A percentile compares a stretch with the other conserved stretches of the same genome.
Evolutionary conservation across 2,888 invertebrate species (phyloP).

Genomic region (Trichopoda pennipes): DNA sequence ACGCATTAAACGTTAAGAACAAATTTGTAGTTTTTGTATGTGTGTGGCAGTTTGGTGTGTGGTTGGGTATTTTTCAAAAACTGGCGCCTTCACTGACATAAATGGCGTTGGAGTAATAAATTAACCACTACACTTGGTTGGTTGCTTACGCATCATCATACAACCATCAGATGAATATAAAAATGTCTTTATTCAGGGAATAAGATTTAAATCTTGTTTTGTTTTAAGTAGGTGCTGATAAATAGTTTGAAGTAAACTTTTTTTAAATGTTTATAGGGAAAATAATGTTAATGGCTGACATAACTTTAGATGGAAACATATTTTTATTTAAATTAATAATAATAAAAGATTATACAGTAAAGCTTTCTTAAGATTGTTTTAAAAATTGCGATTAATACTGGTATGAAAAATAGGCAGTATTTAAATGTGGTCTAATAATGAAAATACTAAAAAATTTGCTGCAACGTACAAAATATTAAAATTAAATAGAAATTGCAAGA

Average conservation of each 20-base stretch:
- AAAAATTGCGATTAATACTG: too few relatives aligned
- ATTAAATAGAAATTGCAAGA: too few relatives aligned
- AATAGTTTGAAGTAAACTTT: slow-evolving; percentile 18
- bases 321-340: too few relatives aligned
- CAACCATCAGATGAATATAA: slow-evolving; percentile 53
- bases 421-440: too few relatives aligned
- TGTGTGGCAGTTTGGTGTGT: slow-evolving; percentile 6
- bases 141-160: slow-evolving; percentile 46
- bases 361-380: too few relatives aligned
- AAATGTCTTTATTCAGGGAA: slow-evolving; percentile 16
- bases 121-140: slow-evolving; percentile 52
- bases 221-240: slow-evolving; percentile 38
- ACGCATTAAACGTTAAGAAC: slow-evolving; percentile 30
- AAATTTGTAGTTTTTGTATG: slow-evolving; percentile 20
- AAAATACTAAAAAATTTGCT: too few relatives aligned
- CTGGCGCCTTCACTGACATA: slow-evolving; percentile 62
- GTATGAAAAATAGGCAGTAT: too few relatives aligned
- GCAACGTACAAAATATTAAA: too few relatives aligned
- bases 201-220: slow-evolving; percentile 20
- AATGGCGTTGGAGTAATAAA: slow-evolving; percentile 59
- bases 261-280: neutral
- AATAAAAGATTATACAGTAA: too few relatives aligned
- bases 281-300: too few relatives aligned
- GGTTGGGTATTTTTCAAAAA: slow-evolving; percentile 35
- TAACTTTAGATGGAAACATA: too few relatives aligned